A percentile compares a stretch with the other conserved stretches of the same genome.
phyloP scores from a whole-genome alignment of 2,797 vertebrate genomes.

The Vespertilio murinus region DNA sequence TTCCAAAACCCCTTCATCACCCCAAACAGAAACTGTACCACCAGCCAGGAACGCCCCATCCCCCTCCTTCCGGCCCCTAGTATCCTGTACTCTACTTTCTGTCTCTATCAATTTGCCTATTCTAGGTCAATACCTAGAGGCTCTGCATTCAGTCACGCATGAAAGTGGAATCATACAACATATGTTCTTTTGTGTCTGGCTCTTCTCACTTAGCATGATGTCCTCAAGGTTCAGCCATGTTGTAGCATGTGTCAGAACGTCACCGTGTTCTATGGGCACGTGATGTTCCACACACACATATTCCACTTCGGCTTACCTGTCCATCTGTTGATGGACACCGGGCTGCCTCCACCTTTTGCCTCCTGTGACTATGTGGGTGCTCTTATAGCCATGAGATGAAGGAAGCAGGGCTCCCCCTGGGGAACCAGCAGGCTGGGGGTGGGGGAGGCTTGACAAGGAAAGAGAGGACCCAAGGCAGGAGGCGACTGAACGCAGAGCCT shows the following conservation, averaged over 20 bases:
- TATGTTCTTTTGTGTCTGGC: neutral
- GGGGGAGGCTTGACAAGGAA: too few relatives aligned
- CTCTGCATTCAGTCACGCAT: too few relatives aligned
- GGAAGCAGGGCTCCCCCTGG: neutral
- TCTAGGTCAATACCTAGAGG: too few relatives aligned
- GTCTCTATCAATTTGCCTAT: neutral
- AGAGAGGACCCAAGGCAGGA: neutral
- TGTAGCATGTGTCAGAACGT: neutral
- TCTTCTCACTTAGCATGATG: neutral
- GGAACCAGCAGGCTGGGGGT: neutral
- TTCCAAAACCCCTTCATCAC: neutral
- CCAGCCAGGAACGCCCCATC: neutral
- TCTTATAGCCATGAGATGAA: neutral
- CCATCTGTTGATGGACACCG: neutral
- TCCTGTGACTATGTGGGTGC: neutral
- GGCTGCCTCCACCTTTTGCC: neutral
- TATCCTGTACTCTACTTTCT: neutral
- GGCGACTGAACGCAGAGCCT: neutral
- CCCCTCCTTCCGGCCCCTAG: too few relatives aligned
- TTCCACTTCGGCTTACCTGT: neutral
- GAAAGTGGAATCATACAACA: neutral
- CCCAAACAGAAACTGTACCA: neutral
- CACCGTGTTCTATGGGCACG: fast-evolving
- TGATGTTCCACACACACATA: fast-evolving
- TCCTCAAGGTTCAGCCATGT: neutral